A percentile compares a stretch with the other conserved stretches of the same genome.
phyloP scores from a whole-genome alignment of 2,113 vertebrate species.

The Suricata suricatta region DNA sequence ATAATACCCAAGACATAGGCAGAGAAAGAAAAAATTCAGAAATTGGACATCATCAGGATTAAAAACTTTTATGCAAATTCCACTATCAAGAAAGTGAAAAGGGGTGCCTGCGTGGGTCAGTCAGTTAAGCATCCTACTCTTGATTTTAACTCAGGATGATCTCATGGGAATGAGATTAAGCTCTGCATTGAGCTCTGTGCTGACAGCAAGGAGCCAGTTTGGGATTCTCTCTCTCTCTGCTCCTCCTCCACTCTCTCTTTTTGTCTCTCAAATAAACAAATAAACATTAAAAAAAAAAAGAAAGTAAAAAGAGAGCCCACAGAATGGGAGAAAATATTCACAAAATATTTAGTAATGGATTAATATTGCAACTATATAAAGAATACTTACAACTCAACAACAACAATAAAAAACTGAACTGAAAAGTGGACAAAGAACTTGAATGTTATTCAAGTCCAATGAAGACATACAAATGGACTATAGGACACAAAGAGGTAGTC shows the following conservation, averaged over 20 bases:
- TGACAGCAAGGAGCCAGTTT: too few species aligned
- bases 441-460: neutral
- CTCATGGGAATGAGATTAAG: too few species aligned
- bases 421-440: neutral
- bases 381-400: neutral
- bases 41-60: neutral
- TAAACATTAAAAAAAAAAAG: neutral
- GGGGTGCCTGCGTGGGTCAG: too few species aligned
- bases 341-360: neutral
- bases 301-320: neutral
- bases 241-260: too few species aligned
- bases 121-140: too few species aligned
- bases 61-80: neutral
- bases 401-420: neutral
- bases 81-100: neutral
- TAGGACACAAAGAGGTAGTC: neutral
- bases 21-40: neutral
- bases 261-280: too few species aligned
- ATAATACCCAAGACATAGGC: neutral
- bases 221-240: too few species aligned
- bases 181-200: too few species aligned
- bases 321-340: neutral
- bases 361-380: neutral
- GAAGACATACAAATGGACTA: neutral
- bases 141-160: too few species aligned